Evolutionary conservation across 2,888 invertebrate species (phyloP), one percentile per base, ranked within the genome.

Genomic region (Chalcis sispes): DNA sequence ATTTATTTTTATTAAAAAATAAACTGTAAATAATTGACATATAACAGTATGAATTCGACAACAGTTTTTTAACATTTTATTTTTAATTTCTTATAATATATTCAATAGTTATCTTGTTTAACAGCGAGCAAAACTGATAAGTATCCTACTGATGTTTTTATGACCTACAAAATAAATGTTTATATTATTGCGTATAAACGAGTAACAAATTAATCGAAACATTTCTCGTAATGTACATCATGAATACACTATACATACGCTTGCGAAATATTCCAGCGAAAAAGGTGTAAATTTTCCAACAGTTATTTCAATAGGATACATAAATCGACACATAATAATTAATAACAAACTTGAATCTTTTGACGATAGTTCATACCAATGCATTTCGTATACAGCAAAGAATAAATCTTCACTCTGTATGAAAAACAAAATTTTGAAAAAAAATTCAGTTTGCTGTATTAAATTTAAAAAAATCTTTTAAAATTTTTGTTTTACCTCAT

Each of bases 271-370:
- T 79, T 82, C 79, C 58, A 83, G 77, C 0, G 83, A 85, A 46
- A 85, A 82, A 0, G 58, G 75, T 13, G 79, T 67, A 67, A 86
- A 84, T 79, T 85, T 85, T n/a, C 83, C 85, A 8, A 83, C 85
- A 0, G 83, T 84, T 29, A 85, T 72, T 36, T 79, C 64, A 29
- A 85, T 75, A 1, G 85, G 84, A n/a, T 54, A 70, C 15, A 74
- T 71, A 0, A 81, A 70, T 65, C 79, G 78, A 18, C 67, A n/a
- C 72, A 82, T 80, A 20, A 85, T 76, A 23, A 81, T 78, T 10
- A 83, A 29, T 0, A 84, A 62, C 18, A 72, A 70, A 64, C 20
- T 82, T 1, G 81, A 79, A 18, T 84, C 79, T 3, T 29, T 20
- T 0, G 80, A 66, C 8, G 76, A 20, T 0, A 81, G 64, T 3